Percentiles rank a stretch among this genome's conserved stretches.
phyloP scores from a whole-genome alignment of 2,113 vertebrate species.

The Mus musculus region DNA sequence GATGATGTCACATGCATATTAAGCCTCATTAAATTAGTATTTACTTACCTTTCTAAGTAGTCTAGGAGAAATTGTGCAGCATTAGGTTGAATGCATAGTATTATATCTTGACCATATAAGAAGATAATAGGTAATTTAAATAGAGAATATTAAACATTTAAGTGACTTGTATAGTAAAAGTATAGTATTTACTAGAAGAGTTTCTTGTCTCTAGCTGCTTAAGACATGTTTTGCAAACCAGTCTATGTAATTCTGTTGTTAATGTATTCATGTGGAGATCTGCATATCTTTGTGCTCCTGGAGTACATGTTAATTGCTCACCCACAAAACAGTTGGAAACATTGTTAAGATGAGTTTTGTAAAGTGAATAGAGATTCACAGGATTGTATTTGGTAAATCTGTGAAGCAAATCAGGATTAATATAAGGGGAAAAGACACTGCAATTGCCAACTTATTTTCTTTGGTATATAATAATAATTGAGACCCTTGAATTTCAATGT shows the following conservation, averaged over 20 bases:
- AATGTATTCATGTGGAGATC: neutral
- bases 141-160: slow-evolving; percentile 1
- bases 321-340: neutral
- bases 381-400: neutral
- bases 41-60: neutral
- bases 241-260: neutral
- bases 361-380: neutral
- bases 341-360: neutral
- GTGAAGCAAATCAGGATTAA: neutral
- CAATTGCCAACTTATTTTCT: neutral
- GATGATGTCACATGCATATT: neutral
- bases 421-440: neutral
- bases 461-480: neutral
- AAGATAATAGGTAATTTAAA: neutral
- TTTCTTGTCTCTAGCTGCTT: neutral
- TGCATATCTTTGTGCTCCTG: neutral
- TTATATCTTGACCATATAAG: neutral
- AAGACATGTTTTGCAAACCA: neutral
- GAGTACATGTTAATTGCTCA: slow-evolving; percentile 3
- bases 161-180: slow-evolving; percentile 23
- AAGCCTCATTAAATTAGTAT: neutral
- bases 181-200: neutral
- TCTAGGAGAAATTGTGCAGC: neutral
- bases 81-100: neutral
- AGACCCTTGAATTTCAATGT: neutral